Conservation (phyloP, 2,113 vertebrate species). For the Camelus bactrianus region DNA sequence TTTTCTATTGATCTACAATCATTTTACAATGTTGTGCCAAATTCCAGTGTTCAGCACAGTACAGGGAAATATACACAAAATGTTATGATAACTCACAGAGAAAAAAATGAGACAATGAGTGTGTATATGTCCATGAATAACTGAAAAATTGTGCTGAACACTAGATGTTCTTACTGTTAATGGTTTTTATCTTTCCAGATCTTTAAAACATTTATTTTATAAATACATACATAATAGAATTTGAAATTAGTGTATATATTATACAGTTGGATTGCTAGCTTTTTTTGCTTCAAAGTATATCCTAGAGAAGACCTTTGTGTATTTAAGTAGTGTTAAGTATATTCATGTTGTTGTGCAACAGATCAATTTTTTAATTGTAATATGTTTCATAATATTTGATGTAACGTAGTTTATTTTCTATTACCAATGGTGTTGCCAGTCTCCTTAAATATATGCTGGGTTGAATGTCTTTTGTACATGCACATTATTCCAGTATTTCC, state of each 20-base stretch:
- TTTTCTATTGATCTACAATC: too few relatives aligned
- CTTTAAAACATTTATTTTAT: background rate
- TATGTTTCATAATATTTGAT: constrained; percentile 12
- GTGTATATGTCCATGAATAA: too few relatives aligned
- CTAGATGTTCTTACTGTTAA: background rate
- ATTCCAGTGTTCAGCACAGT: too few relatives aligned
- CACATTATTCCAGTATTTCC: background rate
- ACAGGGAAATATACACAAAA: too few relatives aligned
- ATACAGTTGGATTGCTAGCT: background rate
- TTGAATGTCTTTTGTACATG: background rate
- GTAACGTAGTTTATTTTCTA: background rate
- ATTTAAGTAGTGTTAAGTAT: background rate
- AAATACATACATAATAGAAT: background rate
- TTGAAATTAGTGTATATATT: constrained; percentile 18
- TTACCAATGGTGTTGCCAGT: background rate
- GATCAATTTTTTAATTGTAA: background rate
- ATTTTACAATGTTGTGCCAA: too few relatives aligned
- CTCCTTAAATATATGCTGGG: background rate
- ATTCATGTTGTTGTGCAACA: background rate
- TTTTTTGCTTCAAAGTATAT: constrained; percentile 44
- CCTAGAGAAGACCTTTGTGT: background rate
- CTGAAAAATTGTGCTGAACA: too few relatives aligned
- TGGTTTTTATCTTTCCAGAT: background rate
- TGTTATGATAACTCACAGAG: too few relatives aligned
- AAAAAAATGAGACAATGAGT: too few relatives aligned